A percentile compares a stretch with the other conserved stretches of the same genome.
Conservation (phyloP, 2,797 vertebrate species). For the Myotis findleyi region DNA sequence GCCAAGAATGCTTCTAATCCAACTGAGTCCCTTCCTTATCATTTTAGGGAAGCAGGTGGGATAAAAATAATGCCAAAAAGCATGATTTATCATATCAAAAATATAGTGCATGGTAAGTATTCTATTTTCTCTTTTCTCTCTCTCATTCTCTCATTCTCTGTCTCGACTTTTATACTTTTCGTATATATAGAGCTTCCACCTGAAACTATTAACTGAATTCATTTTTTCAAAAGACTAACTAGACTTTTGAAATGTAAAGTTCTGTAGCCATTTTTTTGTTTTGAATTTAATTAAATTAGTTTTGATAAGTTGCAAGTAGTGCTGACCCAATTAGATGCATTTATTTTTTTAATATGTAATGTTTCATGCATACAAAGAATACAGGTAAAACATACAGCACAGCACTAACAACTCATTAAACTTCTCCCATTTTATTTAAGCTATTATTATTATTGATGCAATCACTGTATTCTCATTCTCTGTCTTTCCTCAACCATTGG, state of each 20-base stretch:
- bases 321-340: not conserved
- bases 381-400: not conserved
- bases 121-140: not conserved
- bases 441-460: not conserved
- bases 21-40: slow-evolving; percentile 51
- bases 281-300: slow-evolving; percentile 12
- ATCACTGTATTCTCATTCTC: not conserved
- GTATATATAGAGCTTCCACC: not conserved
- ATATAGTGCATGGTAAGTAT: not conserved
- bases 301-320: not conserved
- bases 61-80: slow-evolving; percentile 54
- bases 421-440: not conserved
- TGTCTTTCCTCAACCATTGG: not conserved
- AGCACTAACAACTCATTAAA: not conserved
- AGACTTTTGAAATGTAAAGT: slow-evolving; percentile 1
- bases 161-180: not conserved
- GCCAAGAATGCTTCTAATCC: slow-evolving; percentile 72
- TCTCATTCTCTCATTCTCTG: not conserved
- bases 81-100: slow-evolving; percentile 50
- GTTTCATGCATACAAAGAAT: not conserved
- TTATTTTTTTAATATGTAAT: not conserved
- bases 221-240: slow-evolving; percentile 3
- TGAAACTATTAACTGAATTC: not conserved
- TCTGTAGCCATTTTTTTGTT: not conserved
- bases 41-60: slow-evolving; percentile 42